phyloP scores from a whole-genome alignment of 2,797 vertebrate species.

The Melanotaenia trifasciata region DNA sequence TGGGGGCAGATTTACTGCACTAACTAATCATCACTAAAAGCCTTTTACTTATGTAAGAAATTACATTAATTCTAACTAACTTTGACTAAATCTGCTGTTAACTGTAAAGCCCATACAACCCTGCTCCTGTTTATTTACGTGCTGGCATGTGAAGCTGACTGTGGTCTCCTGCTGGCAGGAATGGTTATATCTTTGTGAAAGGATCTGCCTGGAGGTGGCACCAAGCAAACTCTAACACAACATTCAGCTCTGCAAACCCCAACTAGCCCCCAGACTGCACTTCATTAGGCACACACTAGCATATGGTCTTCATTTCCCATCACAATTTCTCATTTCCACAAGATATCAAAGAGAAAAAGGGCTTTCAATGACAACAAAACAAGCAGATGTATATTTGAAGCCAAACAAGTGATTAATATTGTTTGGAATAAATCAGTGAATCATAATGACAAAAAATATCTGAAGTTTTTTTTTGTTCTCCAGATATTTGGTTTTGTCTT shows the following conservation, averaged over 20 bases:
- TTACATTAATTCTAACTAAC: conserved; percentile 40
- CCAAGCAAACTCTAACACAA: conserved; percentile 69
- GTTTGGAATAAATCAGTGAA: conserved; percentile 89
- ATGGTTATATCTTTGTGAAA: conserved; percentile 61
- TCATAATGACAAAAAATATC: conserved; percentile 87
- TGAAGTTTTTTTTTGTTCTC: conserved; percentile 74
- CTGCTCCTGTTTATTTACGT: conserved; percentile 23
- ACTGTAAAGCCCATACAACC: conserved; percentile 16
- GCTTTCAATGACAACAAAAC: conserved; percentile 87
- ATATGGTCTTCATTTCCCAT: conserved; percentile 95
- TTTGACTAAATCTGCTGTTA: conserved; percentile 46
- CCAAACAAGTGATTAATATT: conserved; percentile 92
- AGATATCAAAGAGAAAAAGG: conserved; percentile 89
- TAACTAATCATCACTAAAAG: conserved; percentile 49
- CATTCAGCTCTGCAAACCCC: conserved; percentile 84
- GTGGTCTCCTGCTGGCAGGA: conserved; percentile 67
- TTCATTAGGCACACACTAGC: conserved; percentile 91
- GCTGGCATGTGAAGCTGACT: conserved; percentile 43
- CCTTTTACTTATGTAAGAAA: conserved; percentile 18
- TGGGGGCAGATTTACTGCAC: conserved; percentile 21
- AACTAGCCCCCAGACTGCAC: conserved; percentile 84
- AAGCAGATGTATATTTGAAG: conserved; percentile 89
- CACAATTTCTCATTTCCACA: conserved; percentile 92
- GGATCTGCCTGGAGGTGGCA: conserved; percentile 74
- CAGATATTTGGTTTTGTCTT: conserved; percentile 78